These are phyloP conservation scores for Bellardia bayeri DNA, from an alignment of 2,888 invertebrate species.

Conservation along the genomic window DNA sequence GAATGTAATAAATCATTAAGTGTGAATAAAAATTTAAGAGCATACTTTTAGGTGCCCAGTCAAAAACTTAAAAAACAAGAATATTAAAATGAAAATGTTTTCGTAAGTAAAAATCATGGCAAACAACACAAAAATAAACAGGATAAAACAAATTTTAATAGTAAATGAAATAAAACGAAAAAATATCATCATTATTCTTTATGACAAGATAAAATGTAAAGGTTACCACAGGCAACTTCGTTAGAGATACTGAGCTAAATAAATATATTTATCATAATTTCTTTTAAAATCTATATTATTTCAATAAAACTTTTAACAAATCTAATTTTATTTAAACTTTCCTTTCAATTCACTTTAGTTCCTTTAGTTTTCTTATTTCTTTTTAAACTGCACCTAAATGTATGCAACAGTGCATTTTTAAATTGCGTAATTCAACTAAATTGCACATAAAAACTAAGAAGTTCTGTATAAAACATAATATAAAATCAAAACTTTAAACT, in stretches of 20 bases:
- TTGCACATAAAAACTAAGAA: background rate
- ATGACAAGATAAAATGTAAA: conserved; percentile 7
- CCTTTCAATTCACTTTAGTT: background rate
- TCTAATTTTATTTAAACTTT: no score
- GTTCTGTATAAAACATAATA: background rate
- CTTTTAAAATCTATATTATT: no score
- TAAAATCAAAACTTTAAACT: background rate
- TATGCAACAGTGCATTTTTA: background rate
- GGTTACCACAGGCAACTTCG: background rate
- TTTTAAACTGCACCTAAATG: background rate
- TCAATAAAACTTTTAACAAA: no score
- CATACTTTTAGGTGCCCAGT: conserved; percentile 51
- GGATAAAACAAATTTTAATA: background rate
- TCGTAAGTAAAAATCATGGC: conserved; percentile 2
- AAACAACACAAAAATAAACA: background rate
- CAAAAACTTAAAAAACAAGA: background rate
- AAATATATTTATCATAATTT: no score
- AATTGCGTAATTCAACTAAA: background rate
- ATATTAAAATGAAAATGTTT: conserved; percentile 23
- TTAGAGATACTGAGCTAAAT: no score
- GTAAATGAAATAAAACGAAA: background rate
- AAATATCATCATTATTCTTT: background rate
- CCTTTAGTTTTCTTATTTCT: background rate
- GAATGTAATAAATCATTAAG: conserved; percentile 47
- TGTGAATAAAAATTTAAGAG: conserved; percentile 40